Conservation (phyloP, 2,797 vertebrate genomes). For the Salmo trutta region DNA sequence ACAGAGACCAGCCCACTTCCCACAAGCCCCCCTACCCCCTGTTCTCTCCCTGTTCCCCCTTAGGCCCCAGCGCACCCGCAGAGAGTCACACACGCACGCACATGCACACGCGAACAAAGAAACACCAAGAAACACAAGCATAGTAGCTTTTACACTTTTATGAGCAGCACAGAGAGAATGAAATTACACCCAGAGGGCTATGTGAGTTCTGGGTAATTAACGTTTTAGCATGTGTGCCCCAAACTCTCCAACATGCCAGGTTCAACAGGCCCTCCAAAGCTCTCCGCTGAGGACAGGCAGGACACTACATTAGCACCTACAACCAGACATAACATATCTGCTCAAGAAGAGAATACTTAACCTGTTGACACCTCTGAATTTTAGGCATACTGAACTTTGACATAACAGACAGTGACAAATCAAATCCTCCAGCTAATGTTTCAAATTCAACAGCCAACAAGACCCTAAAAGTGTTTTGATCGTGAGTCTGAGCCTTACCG, state of each 20-base stretch:
- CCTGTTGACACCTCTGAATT: not conserved
- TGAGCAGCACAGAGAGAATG: conserved; percentile 12
- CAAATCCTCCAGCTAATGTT: not conserved
- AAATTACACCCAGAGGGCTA: conserved; percentile 46
- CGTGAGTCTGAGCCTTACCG: conserved; percentile 78
- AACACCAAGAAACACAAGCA: conserved; percentile 7
- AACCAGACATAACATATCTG: not conserved
- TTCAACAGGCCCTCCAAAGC: conserved; percentile 15
- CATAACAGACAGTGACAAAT: not conserved
- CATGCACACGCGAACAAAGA: not conserved
- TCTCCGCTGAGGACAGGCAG: not conserved
- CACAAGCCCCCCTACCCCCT: not conserved
- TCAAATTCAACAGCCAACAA: not conserved
- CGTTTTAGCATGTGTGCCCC: conserved; percentile 27
- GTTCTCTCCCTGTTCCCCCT: not conserved
- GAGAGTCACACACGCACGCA: conserved; percentile 7
- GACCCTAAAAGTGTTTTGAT: not conserved
- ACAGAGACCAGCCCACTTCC: conserved; percentile 61
- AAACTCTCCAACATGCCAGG: conserved; percentile 17
- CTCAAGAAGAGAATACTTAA: not conserved
- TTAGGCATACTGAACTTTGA: not conserved
- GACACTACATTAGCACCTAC: not conserved
- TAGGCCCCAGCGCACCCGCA: conserved; percentile 14
- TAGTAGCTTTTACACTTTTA: not conserved
- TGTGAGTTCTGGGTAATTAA: conserved; percentile 46